These are phyloP conservation scores for Tryphoninae sp. DNA, from an alignment of 2,888 invertebrate genomes.

Conservation along the genomic window DNA sequence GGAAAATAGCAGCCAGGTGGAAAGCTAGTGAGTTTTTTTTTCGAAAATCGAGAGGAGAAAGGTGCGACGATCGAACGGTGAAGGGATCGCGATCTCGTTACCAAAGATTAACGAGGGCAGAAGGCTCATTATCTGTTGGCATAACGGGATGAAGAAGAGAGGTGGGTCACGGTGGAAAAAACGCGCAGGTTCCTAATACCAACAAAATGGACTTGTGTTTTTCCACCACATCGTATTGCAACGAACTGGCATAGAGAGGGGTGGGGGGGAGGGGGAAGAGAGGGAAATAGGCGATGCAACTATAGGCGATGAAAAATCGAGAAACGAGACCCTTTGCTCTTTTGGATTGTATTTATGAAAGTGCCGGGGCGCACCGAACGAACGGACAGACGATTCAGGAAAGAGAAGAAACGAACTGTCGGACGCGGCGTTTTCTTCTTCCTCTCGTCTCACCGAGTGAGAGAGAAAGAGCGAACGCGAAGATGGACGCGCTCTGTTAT, in stretches of 20 bases:
- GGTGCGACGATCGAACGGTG: slow-evolving; percentile 46
- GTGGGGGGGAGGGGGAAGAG: too few relatives aligned
- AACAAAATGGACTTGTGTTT: slow-evolving; percentile 37
- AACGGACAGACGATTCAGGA: slow-evolving; percentile 65
- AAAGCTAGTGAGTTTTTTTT: slow-evolving; percentile 68
- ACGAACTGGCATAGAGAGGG: slow-evolving; percentile 21
- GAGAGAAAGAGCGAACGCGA: slow-evolving; percentile 66
- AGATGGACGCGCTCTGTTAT: slow-evolving; percentile 79
- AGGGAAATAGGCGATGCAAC: not conserved
- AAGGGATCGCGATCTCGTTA: slow-evolving; percentile 70
- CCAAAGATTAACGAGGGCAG: slow-evolving; percentile 71
- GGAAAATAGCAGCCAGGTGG: slow-evolving; percentile 72
- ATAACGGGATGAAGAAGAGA: not conserved
- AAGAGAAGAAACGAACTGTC: slow-evolving; percentile 70
- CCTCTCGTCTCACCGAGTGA: slow-evolving; percentile 16
- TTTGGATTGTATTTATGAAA: slow-evolving; percentile 69
- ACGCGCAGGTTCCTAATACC: not conserved
- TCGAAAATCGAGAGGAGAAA: slow-evolving; percentile 63
- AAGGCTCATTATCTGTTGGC: slow-evolving; percentile 41
- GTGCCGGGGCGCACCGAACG: slow-evolving; percentile 68
- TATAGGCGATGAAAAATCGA: slow-evolving; percentile 75
- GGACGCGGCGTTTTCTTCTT: slow-evolving; percentile 72
- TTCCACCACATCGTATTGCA: slow-evolving; percentile 25
- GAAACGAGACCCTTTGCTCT: slow-evolving; percentile 60
- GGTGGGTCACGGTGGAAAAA: slow-evolving; percentile 37